These are phyloP conservation scores for Lindbergichthys nudifrons DNA, from an alignment of 2,797 vertebrate species.

Conservation along the genomic window DNA sequence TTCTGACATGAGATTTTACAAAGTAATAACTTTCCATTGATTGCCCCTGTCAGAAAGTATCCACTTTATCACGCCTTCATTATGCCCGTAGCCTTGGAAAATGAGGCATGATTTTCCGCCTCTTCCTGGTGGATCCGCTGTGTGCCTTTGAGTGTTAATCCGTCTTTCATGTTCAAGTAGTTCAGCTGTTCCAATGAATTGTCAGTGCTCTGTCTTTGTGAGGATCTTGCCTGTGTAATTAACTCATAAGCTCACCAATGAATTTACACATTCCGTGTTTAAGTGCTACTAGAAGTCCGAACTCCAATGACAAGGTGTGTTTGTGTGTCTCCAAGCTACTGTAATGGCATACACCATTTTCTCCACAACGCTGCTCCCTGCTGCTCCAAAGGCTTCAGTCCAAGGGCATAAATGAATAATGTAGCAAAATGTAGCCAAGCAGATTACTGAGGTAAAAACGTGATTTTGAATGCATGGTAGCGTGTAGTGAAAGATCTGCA, in stretches of 20 bases:
- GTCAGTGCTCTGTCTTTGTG: constrained; percentile 6
- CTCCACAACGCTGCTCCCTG: constrained; percentile 8
- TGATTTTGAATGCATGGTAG: constrained; percentile 28
- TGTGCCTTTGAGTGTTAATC: constrained; percentile 31
- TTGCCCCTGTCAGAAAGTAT: constrained; percentile 20
- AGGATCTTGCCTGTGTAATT: constrained; percentile 12
- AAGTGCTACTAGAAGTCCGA: neutral
- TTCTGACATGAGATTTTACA: constrained; percentile 29
- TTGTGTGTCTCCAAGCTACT: neutral
- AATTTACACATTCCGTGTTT: neutral
- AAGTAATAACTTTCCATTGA: constrained; percentile 40
- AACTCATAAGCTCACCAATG: neutral
- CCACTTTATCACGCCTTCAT: constrained; percentile 5
- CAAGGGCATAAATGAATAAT: constrained; percentile 54
- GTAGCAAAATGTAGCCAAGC: constrained; percentile 34
- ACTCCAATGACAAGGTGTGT: neutral
- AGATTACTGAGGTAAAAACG: constrained; percentile 40
- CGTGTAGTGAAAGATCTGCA: constrained; percentile 32
- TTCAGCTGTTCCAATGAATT: constrained; percentile 10
- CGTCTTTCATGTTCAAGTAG: neutral
- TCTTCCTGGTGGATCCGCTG: constrained; percentile 1
- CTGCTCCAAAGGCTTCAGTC: constrained; percentile 43
- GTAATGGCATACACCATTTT: constrained; percentile 3
- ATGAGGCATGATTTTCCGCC: constrained; percentile 14
- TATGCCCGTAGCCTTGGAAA: constrained; percentile 21